Base-by-base conservation (phyloP, 1,140 invertebrate species). In the Lutraria rhynchaena region DNA sequence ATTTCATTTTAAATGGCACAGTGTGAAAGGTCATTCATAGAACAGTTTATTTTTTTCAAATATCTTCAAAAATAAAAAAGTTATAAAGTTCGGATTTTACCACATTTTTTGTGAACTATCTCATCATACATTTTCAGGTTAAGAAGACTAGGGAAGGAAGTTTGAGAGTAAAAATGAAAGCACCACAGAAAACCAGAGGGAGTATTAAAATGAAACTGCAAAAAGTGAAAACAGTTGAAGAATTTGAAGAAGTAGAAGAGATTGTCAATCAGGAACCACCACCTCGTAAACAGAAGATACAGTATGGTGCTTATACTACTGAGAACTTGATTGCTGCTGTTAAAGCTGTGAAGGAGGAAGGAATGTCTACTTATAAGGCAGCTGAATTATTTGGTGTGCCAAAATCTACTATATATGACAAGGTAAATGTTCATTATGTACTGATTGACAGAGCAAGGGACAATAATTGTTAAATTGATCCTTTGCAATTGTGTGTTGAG, bases 301-400 rank as follows among this genome's bases (percentile, higher is more conserved):
- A 55, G 55, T 74, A 74, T 46, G 71, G 51, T 19, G 41, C 71
- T 1, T 78, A 78, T 27, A 67, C 44, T 37, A 60, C 60, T 3
- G 75, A 78, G 37, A 44, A 78, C 31, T 27, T 78, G 0, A 63
- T 78, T 3, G 61, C 49, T 15, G 75, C 75, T n/a, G 63, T 78
- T 13, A 65, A 65, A 35, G 60, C 61, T 19, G 61, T 78, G 3
- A 78, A 78, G 33, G 75, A 78, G 29, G 35, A 78, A 19, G 61
- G 63, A 27, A 65, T 78, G 75, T 78, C 75, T 29, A 69, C 61
- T 1, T 78, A 78, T 41, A 78, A 78, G 51, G 75, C 75, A 27
- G 75, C 75, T 22, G 75, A 78, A 22, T 44, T 78, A 17, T 78
- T 67, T 57, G 75, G 75, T 29, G 60, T 78, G 9, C 75, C 75